Conservation (phyloP, 1,140 invertebrate species). For the Eubasilissa regina region DNA sequence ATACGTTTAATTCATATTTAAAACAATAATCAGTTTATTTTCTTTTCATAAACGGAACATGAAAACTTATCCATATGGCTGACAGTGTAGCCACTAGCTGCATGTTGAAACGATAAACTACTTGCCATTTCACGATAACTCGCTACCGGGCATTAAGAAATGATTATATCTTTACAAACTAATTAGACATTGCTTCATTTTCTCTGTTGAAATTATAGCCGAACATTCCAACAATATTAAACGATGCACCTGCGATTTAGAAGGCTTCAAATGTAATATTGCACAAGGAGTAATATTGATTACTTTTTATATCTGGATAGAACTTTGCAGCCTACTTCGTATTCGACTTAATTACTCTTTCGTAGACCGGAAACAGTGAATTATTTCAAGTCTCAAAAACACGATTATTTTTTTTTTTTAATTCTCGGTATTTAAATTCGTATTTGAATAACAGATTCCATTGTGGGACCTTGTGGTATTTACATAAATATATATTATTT, state of each 20-base stretch:
- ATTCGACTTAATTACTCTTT: constrained; percentile 35
- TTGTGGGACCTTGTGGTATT: constrained; percentile 27
- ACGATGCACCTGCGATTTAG: background rate
- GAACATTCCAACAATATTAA: background rate
- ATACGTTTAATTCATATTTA: no score
- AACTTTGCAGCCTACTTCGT: constrained; percentile 21
- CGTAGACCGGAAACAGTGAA: constrained; percentile 18
- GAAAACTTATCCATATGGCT: no score
- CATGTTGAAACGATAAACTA: no score
- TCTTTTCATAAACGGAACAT: no score
- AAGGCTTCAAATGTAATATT: background rate
- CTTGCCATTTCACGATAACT: no score
- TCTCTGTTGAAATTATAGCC: background rate
- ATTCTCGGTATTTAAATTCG: constrained; percentile 35
- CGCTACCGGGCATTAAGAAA: no score
- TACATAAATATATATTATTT: constrained; percentile 38
- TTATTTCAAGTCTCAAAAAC: constrained; percentile 36
- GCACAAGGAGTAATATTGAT: constrained; percentile 9
- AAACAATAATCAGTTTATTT: no score
- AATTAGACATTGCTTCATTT: background rate
- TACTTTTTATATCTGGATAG: background rate
- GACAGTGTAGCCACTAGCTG: no score
- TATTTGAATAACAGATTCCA: constrained; percentile 42
- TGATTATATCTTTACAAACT: background rate
- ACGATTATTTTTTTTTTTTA: constrained; percentile 29